A percentile compares a stretch with the other conserved stretches of the same genome.
These are phyloP conservation scores for Pelodytes ibericus DNA, from an alignment of 2,797 vertebrate species.

Conservation along the genomic window DNA sequence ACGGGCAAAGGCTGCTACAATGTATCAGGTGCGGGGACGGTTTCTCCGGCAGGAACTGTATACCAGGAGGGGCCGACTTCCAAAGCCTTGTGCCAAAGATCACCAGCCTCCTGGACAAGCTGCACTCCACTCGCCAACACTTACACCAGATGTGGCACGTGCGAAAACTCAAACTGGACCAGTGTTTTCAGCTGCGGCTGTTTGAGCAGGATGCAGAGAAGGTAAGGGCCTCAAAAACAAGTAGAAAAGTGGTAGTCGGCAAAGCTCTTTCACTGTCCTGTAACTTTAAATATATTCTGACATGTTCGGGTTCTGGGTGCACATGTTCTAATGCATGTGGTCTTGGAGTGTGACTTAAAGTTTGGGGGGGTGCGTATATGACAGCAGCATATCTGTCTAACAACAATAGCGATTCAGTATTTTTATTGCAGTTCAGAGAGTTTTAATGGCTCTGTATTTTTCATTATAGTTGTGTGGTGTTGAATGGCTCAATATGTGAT, in stretches of 20 bases:
- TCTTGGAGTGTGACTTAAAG: no score
- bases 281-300: no score
- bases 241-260: no score
- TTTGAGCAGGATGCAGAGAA: conserved; percentile 98
- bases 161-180: conserved; percentile 94
- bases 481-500: no score
- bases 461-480: no score
- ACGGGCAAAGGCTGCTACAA: conserved; percentile 92
- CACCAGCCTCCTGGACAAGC: conserved; percentile 94
- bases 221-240: no score
- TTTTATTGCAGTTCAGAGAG: neutral
- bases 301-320: no score
- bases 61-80: conserved; percentile 96
- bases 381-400: no score
- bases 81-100: conserved; percentile 98
- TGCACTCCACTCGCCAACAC: conserved; percentile 94
- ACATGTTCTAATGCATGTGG: no score
- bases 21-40: conserved; percentile 94
- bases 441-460: no score
- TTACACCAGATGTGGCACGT: conserved; percentile 98
- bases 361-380: no score
- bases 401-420: no score
- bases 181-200: conserved; percentile 96
- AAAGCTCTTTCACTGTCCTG: neutral
- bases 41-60: conserved; percentile 94